These are phyloP conservation scores for Brenthis daphne DNA, from an alignment of 2,888 invertebrate genomes.

Conservation along the genomic window DNA sequence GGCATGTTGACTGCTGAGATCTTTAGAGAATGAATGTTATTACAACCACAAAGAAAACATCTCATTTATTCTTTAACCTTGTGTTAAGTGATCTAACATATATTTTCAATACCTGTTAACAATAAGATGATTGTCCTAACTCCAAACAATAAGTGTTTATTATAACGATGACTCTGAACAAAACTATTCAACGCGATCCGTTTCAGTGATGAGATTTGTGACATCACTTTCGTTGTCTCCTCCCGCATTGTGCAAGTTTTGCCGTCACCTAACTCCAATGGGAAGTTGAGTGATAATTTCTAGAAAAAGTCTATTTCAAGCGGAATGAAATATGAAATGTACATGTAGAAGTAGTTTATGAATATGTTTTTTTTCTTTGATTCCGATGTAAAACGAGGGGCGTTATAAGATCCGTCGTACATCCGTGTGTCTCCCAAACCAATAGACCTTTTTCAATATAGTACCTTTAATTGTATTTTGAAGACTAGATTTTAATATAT, in stretches of 20 bases:
- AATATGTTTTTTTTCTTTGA: no score
- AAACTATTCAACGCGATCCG: constrained; percentile 26
- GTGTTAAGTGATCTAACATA: constrained; percentile 8
- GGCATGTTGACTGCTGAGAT: no score
- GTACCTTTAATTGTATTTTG: no score
- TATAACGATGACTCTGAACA: constrained; percentile 24
- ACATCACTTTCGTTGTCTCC: constrained; percentile 30
- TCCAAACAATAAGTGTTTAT: constrained; percentile 26
- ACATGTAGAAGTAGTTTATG: no score
- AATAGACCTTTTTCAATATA: no score
- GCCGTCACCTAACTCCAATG: not conserved
- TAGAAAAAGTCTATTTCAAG: constrained; percentile 4
- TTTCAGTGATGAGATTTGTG: constrained; percentile 29
- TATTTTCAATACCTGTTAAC: constrained; percentile 3
- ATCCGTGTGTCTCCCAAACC: no score
- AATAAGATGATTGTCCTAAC: constrained; percentile 13
- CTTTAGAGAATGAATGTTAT: not conserved
- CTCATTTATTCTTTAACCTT: not conserved
- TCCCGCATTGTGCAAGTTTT: constrained; percentile 19
- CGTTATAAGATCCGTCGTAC: no score
- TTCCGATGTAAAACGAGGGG: no score
- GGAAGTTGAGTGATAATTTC: constrained; percentile 15
- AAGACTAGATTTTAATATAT: no score
- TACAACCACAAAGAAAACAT: not conserved
- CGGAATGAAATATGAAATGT: no score